Evolutionary conservation across 2,113 vertebrate species (phyloP).

Genomic region (Megalops atlanticus): DNA sequence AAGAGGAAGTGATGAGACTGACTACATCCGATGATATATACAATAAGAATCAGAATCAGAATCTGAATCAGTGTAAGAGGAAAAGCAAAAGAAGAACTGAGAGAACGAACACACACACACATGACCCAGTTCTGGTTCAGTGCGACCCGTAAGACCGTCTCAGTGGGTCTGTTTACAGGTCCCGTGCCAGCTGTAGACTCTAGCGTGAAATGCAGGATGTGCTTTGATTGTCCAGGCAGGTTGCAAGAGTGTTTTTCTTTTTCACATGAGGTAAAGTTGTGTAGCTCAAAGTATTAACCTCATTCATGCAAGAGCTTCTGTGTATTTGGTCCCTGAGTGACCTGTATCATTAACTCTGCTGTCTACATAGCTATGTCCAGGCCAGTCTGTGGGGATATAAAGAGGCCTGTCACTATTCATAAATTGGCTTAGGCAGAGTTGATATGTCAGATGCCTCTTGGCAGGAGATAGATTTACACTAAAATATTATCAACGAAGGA

Average conservation of each 20-base stretch:
- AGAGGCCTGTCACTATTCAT: neutral
- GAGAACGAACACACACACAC: no score
- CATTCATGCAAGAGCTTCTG: neutral
- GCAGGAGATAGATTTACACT: neutral
- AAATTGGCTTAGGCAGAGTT: no score
- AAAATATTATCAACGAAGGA: neutral
- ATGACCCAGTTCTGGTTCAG: no score
- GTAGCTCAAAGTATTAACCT: neutral
- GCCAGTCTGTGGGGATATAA: neutral
- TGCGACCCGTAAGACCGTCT: no score
- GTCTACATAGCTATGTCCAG: neutral
- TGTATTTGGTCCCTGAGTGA: neutral
- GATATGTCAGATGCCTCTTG: neutral
- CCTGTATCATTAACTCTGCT: neutral
- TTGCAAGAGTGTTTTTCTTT: neutral
- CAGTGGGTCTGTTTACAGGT: no score
- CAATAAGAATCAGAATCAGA: no score
- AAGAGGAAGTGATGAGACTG: slow-evolving; percentile 46
- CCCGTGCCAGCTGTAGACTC: neutral
- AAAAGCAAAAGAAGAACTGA: slow-evolving; percentile 31
- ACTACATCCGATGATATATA: slow-evolving; percentile 44
- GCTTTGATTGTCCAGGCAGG: neutral
- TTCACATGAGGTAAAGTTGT: neutral
- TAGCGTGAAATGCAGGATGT: neutral
- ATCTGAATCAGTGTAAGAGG: slow-evolving; percentile 40